Base-by-base conservation (phyloP, 2,113 vertebrate species). In the Daphoenositta chrysoptera region DNA sequence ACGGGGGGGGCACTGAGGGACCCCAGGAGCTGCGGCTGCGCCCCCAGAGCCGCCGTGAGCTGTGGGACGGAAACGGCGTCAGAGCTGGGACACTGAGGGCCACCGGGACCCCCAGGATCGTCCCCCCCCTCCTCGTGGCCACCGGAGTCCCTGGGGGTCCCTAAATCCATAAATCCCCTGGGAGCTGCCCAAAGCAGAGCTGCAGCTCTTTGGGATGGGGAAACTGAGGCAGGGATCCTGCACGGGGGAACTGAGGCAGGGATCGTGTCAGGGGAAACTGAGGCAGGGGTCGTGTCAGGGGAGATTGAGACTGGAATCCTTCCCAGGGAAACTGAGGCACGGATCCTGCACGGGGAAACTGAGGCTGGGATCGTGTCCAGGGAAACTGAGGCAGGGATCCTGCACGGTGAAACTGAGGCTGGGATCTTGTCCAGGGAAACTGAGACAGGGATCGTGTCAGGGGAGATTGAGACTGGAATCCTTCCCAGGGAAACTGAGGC, bases 11-110 rank as follows among this genome's bases (percentile, higher is more conserved):
- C 98, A 4, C 99, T 98, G 83, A 99, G 98, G 51, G 99, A 99
- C 82, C 99, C 98, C 81, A 99, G 98, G 76, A 99, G 98, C 97
- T 99, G 99, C 2, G 99, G 97, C 93, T 99, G 99, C 9, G 98
- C 98, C 92, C 98, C 99, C 3, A 99, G 96, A 13, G 99, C 98
- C 2, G 99, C 98, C 15, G 99, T 98, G 97, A 99, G 98, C 99
- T 99, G 97, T 13, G 11, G 50, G 90, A 86, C 11, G 79, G 14
- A 39, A 51, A 93, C 1, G 6, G 58, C 63, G 63, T 50, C 91
- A 31, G 63, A 26, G 23, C 1, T 4, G 0, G 22, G 77, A 11
- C 3, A 5, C 30, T 2, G 31, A n/a, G 69, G 70, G 76, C 15
- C 68, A 4, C 53, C 28, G 3, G 24, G 44, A 48, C 23, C 30